A percentile compares a stretch with the other conserved stretches of the same genome.
phyloP scores from a whole-genome alignment of 2,888 invertebrate species.

The Perizoma flavofasciatum region DNA sequence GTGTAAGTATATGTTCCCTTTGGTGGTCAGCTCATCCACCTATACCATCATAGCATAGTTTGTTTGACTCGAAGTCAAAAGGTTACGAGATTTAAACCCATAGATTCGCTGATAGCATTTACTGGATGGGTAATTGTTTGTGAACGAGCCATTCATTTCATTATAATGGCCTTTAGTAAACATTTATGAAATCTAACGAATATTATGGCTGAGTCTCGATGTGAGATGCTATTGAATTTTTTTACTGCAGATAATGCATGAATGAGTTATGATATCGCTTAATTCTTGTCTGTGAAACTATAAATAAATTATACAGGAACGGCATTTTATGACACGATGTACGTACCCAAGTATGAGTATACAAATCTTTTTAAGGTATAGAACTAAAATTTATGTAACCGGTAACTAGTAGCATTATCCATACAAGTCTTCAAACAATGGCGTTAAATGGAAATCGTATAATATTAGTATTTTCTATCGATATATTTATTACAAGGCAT shows the following conservation, averaged over 20 bases:
- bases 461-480: constrained; percentile 60
- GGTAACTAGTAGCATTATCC: constrained; percentile 35
- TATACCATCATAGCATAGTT: constrained; percentile 44
- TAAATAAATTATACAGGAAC: constrained; percentile 17
- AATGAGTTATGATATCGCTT: constrained; percentile 51
- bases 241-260: constrained; percentile 58
- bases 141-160: constrained; percentile 75
- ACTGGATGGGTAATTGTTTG: constrained; percentile 78
- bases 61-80: constrained; percentile 75
- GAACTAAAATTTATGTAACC: constrained; percentile 22
- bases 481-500: constrained; percentile 68
- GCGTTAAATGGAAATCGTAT: constrained; percentile 67
- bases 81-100: constrained; percentile 79
- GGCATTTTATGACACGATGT: constrained; percentile 8
- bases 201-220: constrained; percentile 61
- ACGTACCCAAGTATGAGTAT: constrained; percentile 1
- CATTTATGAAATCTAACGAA: constrained; percentile 71
- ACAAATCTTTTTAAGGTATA: constrained; percentile 13
- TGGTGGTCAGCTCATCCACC: constrained; percentile 42
- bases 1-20: constrained; percentile 51
- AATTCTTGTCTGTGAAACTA: constrained; percentile 35
- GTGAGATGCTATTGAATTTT: constrained; percentile 65
- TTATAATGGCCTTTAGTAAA: constrained; percentile 70
- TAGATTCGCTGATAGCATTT: constrained; percentile 80
- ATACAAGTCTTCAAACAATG: constrained; percentile 44